Percentiles rank a stretch among this genome's conserved stretches.
phyloP scores from a whole-genome alignment of 2,888 invertebrate species.

The Chymomyza fuscimana region DNA sequence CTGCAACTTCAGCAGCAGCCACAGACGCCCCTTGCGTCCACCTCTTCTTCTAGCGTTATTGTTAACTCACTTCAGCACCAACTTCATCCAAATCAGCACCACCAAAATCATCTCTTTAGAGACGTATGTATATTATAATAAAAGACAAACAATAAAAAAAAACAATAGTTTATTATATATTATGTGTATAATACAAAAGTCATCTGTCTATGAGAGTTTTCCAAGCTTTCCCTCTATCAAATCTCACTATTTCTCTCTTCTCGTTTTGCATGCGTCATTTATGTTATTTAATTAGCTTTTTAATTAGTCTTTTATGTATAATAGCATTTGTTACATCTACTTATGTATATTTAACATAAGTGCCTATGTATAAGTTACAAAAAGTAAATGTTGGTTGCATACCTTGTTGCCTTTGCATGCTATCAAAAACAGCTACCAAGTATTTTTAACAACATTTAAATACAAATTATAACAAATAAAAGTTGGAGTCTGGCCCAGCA shows the following conservation, averaged over 20 bases:
- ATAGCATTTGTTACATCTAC: no score
- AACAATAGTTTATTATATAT: background rate
- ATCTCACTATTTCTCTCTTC: background rate
- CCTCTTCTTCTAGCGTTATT: constrained; percentile 74
- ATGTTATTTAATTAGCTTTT: background rate
- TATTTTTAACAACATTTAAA: constrained; percentile 58
- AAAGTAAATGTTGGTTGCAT: constrained; percentile 64
- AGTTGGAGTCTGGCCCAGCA: constrained; percentile 15
- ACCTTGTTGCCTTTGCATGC: constrained; percentile 70
- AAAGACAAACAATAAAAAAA: constrained; percentile 2
- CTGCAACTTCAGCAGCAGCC: constrained; percentile 40
- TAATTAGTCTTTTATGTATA: no score
- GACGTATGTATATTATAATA: constrained; percentile 79
- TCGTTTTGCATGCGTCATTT: background rate
- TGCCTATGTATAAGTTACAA: constrained; percentile 56
- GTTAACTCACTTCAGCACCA: constrained; percentile 80
- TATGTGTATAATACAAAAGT: background rate
- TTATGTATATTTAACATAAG: no score
- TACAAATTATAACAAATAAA: constrained; percentile 63
- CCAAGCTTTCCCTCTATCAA: background rate
- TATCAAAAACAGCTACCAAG: constrained; percentile 24
- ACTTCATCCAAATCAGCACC: constrained; percentile 80
- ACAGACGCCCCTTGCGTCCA: constrained; percentile 23
- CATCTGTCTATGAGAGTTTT: background rate
- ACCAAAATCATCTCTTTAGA: constrained; percentile 80